A percentile compares a stretch with the other conserved stretches of the same genome.
These are phyloP conservation scores for Macquaria ambigua DNA, from an alignment of 2,113 vertebrate species.

Conservation along the genomic window DNA sequence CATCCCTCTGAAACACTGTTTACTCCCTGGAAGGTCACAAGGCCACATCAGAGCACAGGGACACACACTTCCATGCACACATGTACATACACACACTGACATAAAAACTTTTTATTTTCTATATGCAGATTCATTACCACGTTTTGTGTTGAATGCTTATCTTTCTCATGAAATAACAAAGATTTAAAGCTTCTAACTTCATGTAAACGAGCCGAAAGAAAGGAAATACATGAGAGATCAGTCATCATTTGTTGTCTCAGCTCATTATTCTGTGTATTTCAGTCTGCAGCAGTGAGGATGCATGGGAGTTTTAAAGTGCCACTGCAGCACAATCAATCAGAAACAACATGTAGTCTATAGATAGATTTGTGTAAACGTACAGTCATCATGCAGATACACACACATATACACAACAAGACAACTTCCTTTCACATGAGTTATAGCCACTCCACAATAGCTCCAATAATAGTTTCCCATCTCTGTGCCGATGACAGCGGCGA, in stretches of 20 bases:
- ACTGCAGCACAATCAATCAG: slow-evolving; percentile 54
- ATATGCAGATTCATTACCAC: neutral
- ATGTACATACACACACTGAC: slow-evolving; percentile 11
- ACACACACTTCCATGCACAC: slow-evolving; percentile 33
- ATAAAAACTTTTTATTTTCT: neutral
- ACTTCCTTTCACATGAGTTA: slow-evolving; percentile 78
- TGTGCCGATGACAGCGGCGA: slow-evolving; percentile 36
- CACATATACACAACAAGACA: slow-evolving; percentile 62
- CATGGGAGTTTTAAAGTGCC: slow-evolving; percentile 62
- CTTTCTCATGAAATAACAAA: slow-evolving; percentile 3
- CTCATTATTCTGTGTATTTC: slow-evolving; percentile 50
- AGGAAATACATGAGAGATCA: slow-evolving; percentile 5
- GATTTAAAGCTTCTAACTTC: neutral
- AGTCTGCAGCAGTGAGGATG: slow-evolving; percentile 30
- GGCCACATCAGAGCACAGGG: slow-evolving; percentile 35
- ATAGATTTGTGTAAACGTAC: slow-evolving; percentile 72
- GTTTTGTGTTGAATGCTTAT: neutral
- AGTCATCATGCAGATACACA: slow-evolving; percentile 58
- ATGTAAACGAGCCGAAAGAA: neutral
- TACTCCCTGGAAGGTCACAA: slow-evolving; percentile 75
- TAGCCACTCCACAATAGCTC: slow-evolving; percentile 74
- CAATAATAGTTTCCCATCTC: slow-evolving; percentile 77
- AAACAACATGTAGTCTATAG: slow-evolving; percentile 60
- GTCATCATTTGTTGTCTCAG: slow-evolving; percentile 38
- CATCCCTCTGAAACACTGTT: slow-evolving; percentile 75